These are phyloP conservation scores for Camponotus fellah DNA, from an alignment of 2,888 invertebrate genomes.

Conservation along the genomic window DNA sequence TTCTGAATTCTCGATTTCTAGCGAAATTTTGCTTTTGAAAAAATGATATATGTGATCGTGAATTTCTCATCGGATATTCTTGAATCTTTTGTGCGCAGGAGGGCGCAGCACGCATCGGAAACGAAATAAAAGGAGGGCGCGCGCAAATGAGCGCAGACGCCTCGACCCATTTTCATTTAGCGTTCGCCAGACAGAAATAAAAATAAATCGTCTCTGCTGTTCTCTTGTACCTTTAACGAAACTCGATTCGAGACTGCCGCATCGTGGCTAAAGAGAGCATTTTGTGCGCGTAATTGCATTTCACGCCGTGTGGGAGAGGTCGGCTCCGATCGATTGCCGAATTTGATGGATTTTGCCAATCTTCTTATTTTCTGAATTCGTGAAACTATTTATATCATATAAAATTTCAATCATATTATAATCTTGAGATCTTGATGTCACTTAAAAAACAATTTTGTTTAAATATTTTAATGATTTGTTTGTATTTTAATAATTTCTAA, in stretches of 20 bases:
- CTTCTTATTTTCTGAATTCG: constrained; percentile 32
- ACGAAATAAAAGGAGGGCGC: constrained; percentile 65
- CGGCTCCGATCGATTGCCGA: constrained; percentile 44
- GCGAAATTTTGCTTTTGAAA: constrained; percentile 6
- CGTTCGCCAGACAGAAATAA: constrained; percentile 77
- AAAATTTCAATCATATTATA: constrained; percentile 9
- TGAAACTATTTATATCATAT: constrained; percentile 35
- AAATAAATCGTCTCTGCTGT: constrained; percentile 67
- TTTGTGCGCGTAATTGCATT: constrained; percentile 65
- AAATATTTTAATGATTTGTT: neutral
- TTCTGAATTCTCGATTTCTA: neutral
- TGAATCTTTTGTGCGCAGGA: constrained; percentile 47
- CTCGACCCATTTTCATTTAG: constrained; percentile 83
- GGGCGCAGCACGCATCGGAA: constrained; percentile 49
- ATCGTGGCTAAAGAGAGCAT: constrained; percentile 53
- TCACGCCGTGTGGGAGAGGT: constrained; percentile 55
- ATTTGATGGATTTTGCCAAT: constrained; percentile 46
- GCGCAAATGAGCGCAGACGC: constrained; percentile 79
- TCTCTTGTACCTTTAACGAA: constrained; percentile 67
- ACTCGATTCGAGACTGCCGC: constrained; percentile 59
- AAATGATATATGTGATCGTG: neutral
- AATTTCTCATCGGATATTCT: constrained; percentile 28
- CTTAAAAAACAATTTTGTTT: neutral
- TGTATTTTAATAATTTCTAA: constrained; percentile 1
- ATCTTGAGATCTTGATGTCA: neutral